phyloP scores from a whole-genome alignment of 2,113 vertebrate species.

The Embiotoca jacksoni region DNA sequence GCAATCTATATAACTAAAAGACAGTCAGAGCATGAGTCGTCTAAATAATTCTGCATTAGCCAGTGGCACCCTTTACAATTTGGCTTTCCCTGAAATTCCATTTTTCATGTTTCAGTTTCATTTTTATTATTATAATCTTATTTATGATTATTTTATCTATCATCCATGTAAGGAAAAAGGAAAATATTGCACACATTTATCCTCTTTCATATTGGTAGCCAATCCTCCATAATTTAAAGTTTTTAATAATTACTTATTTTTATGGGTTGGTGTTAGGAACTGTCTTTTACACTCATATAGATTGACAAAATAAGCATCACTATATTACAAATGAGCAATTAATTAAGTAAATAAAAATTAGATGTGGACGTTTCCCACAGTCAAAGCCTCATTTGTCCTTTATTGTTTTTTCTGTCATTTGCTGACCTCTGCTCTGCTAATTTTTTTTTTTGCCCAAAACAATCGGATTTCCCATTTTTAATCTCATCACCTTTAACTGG shows the following conservation, averaged over 20 bases:
- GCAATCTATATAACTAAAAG: conserved; percentile 44
- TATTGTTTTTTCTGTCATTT: not conserved
- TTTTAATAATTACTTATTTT: not conserved
- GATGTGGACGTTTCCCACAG: not conserved
- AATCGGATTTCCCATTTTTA: not conserved
- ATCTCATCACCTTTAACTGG: too few species aligned
- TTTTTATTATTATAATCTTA: not conserved
- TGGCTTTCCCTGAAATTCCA: not conserved
- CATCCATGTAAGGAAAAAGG: too few species aligned
- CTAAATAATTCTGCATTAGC: conserved; percentile 39
- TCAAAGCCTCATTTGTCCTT: not conserved
- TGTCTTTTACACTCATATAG: not conserved
- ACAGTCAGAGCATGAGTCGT: conserved; percentile 16
- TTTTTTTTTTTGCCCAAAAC: not conserved
- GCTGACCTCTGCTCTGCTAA: not conserved
- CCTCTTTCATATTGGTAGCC: not conserved
- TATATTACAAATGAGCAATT: not conserved
- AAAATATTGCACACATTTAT: too few species aligned
- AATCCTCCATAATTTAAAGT: not conserved
- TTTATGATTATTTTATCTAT: not conserved
- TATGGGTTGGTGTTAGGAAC: too few species aligned
- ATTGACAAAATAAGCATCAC: not conserved
- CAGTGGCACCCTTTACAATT: not conserved
- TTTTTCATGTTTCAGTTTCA: not conserved
- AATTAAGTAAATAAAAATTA: not conserved